Evolutionary conservation across 1,140 invertebrate species (phyloP).

Genomic region (Cyphomyrmex costatus): DNA sequence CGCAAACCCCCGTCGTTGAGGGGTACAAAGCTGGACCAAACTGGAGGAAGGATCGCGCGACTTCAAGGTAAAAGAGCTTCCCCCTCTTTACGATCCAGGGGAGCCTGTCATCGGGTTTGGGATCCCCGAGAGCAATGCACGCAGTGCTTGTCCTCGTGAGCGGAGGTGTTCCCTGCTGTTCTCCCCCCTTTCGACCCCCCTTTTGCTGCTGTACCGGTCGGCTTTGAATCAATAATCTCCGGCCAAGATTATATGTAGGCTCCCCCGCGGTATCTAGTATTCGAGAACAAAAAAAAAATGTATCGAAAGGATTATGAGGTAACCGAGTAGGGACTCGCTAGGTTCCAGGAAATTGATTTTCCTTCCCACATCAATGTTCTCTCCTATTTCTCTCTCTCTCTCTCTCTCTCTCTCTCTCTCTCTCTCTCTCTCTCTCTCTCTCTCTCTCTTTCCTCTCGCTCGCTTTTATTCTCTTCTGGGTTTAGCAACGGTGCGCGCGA

Average conservation of each 20-base stretch:
- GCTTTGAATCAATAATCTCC: constrained; percentile 79
- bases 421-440: constrained; percentile 18
- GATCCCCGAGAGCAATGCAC: constrained; percentile 34
- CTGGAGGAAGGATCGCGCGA: constrained; percentile 47
- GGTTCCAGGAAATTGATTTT: constrained; percentile 49
- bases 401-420: constrained; percentile 6
- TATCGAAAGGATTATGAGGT: constrained; percentile 31
- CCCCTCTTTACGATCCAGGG: background rate
- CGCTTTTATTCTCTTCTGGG: constrained; percentile 45
- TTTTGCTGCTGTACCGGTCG: constrained; percentile 45
- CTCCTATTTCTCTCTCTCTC: constrained; percentile 36
- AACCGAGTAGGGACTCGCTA: background rate
- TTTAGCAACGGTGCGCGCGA: constrained; percentile 77
- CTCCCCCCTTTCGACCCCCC: background rate
- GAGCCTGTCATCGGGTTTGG: background rate
- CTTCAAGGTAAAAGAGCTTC: constrained; percentile 65
- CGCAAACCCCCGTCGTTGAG: constrained; percentile 26
- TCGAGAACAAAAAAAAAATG: constrained; percentile 51
- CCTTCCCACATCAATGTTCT: constrained; percentile 3
- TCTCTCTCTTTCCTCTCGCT: constrained; percentile 38
- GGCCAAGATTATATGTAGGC: constrained; percentile 74
- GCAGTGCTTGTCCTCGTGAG: constrained; percentile 52
- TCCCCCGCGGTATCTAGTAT: constrained; percentile 51
- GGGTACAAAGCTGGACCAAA: constrained; percentile 44
- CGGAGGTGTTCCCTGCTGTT: constrained; percentile 20